Base-by-base conservation (phyloP, 1,140 invertebrate genomes). In the Leptinotarsa lineolata region DNA sequence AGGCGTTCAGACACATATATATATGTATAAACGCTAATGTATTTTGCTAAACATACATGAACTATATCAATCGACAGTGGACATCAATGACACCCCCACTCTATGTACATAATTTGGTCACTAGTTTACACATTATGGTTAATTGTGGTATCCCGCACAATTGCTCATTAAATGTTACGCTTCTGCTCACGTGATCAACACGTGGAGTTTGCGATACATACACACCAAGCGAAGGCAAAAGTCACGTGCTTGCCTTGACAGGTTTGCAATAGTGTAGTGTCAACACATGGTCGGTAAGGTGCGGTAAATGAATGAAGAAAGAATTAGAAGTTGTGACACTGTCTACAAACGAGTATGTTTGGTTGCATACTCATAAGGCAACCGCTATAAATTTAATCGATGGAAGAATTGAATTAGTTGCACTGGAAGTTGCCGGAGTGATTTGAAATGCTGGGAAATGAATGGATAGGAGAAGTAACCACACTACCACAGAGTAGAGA, bases 121-220 rank as follows among this genome's bases (percentile, higher is more conserved):
- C 78, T 81, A 82, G 81, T 82, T 83, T 83, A 83, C 82, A 82
- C 82, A 83, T 83, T 83, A 83, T 83, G 81, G 81, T 83, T 83
- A 83, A 83, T 83, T 83, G 82, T 80, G 82, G 82, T 80, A 74
- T 75, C 74, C 82, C 81, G 77, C 82, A 82, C 77, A 76, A 81
- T 80, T 82, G 81, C 82, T 81, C 82, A 83, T 83, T 83, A 82
- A 83, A 80, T 78, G 79, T 80, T 82, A 82, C 81, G 79, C 74
- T 73, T 72, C 67, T 75, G 66, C 74, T 79, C 81, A 83, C 81
- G 81, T 83, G 81, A 76, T 71, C 72, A 77, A 76, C 81, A 82
- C 81, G 81, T 82, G 80, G 78, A 73, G 70, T 48, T 71, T 60
- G 72, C 64, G 18, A 59, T 69, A 69, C 68, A 44, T 48, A 71